phyloP scores from a whole-genome alignment of 64 coral and sea anemone genomes.

The Hydrozoanthus tunicans region DNA sequence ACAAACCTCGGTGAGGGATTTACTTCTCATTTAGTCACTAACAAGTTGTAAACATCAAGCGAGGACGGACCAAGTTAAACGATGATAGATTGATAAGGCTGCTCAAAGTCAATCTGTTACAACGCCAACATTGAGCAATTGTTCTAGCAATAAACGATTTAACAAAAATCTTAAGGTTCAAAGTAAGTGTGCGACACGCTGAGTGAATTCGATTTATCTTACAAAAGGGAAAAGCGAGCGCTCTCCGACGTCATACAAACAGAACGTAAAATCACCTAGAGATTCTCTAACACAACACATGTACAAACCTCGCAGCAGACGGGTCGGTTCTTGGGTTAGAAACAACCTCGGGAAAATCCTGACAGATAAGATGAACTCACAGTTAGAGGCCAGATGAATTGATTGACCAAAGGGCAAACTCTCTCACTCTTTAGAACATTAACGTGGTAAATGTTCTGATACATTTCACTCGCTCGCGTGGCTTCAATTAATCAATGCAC shows the following conservation, averaged over 20 bases:
- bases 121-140: background rate
- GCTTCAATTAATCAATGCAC: background rate
- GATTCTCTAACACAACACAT: background rate
- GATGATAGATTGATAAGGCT: background rate
- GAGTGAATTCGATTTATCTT: background rate
- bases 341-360: conserved; percentile 32
- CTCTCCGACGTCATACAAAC: background rate
- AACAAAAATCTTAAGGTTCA: background rate
- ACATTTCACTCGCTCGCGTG: background rate
- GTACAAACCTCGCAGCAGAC: conserved; percentile 22
- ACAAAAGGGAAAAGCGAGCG: background rate
- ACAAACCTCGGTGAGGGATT: too few species aligned
- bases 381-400: background rate
- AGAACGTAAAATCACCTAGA: background rate
- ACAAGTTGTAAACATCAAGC: background rate
- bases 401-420: background rate
- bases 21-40: too few species aligned
- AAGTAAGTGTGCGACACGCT: background rate
- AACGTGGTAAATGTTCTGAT: background rate
- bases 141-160: background rate
- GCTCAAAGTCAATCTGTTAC: background rate
- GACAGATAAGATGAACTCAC: background rate
- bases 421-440: background rate
- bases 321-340: background rate
- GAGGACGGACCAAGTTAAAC: background rate